Evolutionary conservation across 92 coral and sea anemone species (phyloP).

Genomic region (Epizoanthus stellaris): DNA sequence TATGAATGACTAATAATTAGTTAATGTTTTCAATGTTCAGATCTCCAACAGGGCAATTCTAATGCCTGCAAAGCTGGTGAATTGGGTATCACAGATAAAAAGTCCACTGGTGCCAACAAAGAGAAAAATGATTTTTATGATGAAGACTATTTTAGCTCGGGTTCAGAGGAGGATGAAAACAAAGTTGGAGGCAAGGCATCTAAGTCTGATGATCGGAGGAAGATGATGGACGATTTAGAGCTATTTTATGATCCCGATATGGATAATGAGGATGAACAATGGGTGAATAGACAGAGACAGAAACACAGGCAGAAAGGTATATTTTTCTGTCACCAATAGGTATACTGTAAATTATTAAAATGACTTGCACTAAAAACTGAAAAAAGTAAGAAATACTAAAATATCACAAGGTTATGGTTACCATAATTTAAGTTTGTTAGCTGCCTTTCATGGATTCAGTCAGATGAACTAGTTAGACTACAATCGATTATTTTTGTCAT

Average conservation of each 20-base stretch:
- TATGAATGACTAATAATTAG: too few species aligned
- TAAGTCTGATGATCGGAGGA: constrained; percentile 88
- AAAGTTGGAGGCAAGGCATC: constrained; percentile 90
- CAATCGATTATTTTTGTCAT: too few species aligned
- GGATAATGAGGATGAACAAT: constrained; percentile 96
- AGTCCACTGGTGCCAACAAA: neutral
- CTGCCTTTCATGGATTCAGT: too few species aligned
- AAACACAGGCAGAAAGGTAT: constrained; percentile 74
- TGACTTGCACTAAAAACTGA: too few species aligned
- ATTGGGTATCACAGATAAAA: neutral
- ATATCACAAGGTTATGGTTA: too few species aligned
- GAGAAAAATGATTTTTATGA: constrained; percentile 62
- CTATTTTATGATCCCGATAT: constrained; percentile 94
- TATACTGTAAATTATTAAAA: too few species aligned
- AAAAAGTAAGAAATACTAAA: too few species aligned
- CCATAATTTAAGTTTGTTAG: too few species aligned
- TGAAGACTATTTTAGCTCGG: constrained; percentile 97
- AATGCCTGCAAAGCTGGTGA: neutral
- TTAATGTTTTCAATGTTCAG: neutral
- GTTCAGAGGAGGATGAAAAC: constrained; percentile 91
- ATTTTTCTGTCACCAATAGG: too few species aligned
- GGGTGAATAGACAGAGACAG: constrained; percentile 85
- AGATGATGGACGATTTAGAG: constrained; percentile 79
- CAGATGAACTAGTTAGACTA: too few species aligned
- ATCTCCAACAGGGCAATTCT: neutral